phyloP scores from a whole-genome alignment of 2,113 vertebrate genomes.

The Amblyopsis rosae region DNA sequence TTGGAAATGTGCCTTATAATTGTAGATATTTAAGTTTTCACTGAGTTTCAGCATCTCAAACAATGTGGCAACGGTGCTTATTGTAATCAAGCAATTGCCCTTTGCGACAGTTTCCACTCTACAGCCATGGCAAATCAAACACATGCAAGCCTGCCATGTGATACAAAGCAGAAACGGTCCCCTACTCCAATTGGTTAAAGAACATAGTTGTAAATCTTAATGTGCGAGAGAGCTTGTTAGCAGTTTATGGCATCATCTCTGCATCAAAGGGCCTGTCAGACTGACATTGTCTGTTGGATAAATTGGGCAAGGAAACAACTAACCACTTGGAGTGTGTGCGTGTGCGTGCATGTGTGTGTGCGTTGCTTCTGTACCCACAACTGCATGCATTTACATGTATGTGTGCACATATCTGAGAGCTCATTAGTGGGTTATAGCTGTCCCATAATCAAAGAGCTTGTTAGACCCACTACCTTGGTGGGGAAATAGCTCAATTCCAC shows the following conservation, averaged over 20 bases:
- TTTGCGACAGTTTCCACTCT: too few species aligned
- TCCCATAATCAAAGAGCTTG: too few species aligned
- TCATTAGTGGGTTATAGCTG: too few species aligned
- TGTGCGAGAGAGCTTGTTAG: neutral
- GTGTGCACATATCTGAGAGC: neutral
- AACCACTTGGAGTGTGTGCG: neutral
- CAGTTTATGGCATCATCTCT: neutral
- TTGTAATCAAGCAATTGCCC: too few species aligned
- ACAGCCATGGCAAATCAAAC: constrained; percentile 26
- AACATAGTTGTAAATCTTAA: neutral
- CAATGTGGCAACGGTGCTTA: too few species aligned
- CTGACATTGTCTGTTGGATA: neutral
- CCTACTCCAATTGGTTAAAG: too few species aligned
- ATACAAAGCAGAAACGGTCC: too few species aligned
- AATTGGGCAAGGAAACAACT: neutral
- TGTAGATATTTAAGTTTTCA: too few species aligned
- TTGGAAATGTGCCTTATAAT: too few species aligned
- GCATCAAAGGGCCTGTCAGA: neutral
- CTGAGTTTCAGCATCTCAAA: too few species aligned
- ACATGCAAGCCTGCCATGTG: neutral
- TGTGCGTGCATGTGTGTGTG: neutral
- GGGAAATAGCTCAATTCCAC: too few species aligned
- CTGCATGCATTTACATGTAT: constrained; percentile 4
- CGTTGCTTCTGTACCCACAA: neutral
- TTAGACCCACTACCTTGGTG: too few species aligned